Evolutionary conservation across 1,140 invertebrate genomes (phyloP).

Genomic region (Wasmannia auropunctata): DNA sequence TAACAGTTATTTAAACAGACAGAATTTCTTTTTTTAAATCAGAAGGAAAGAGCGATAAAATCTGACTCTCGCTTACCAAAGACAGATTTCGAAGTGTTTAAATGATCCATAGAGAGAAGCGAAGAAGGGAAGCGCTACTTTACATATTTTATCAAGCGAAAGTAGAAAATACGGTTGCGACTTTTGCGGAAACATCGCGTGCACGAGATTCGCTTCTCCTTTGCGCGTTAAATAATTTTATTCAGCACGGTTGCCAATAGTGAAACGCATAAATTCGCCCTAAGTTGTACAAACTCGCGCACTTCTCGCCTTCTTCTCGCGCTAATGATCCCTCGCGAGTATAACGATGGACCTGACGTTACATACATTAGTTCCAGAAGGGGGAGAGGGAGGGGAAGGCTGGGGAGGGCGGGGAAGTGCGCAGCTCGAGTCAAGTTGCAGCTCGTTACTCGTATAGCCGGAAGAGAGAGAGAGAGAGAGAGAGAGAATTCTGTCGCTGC

Average conservation of each 20-base stretch:
- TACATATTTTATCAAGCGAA: slow-evolving; percentile 34
- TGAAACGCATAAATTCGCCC: slow-evolving; percentile 41
- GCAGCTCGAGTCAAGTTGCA: slow-evolving; percentile 50
- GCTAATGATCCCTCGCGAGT: slow-evolving; percentile 52
- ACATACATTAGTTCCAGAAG: slow-evolving; percentile 46
- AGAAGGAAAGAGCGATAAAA: neutral
- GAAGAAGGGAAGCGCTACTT: too few relatives aligned
- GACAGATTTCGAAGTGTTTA: neutral
- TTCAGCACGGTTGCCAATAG: slow-evolving; percentile 31
- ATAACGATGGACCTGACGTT: slow-evolving; percentile 58
- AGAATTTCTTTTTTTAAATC: neutral
- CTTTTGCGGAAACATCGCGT: slow-evolving; percentile 4
- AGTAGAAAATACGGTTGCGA: neutral
- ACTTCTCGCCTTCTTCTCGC: slow-evolving; percentile 42
- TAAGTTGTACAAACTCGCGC: slow-evolving; percentile 43
- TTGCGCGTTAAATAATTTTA: slow-evolving; percentile 31
- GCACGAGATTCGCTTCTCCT: neutral
- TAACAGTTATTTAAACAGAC: neutral
- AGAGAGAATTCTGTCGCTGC: slow-evolving; percentile 44
- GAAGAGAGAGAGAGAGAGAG: slow-evolving; percentile 29
- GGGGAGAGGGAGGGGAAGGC: neutral
- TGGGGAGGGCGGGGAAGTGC: too few relatives aligned
- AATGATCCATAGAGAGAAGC: neutral
- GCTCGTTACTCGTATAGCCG: slow-evolving; percentile 48
- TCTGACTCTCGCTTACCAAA: neutral